Base-by-base conservation (phyloP, 2,797 vertebrate genomes). In the Leptodactylus fallax region DNA sequence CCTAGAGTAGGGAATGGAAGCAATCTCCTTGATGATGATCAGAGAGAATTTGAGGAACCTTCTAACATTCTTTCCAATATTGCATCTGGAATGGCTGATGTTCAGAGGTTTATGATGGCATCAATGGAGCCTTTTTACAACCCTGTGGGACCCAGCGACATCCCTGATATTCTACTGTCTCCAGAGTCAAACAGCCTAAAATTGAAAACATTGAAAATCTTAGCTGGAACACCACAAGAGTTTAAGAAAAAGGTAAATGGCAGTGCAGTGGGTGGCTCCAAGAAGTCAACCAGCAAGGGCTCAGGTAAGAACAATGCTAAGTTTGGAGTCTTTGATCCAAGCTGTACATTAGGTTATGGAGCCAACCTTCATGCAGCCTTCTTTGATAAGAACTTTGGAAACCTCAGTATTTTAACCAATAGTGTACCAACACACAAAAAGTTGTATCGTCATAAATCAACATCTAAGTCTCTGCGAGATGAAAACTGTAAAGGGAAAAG, bases 51-150 rank as follows among this genome's bases (percentile, higher is more conserved):
- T 58, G 98, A 99, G 93, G 98, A 99, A 86, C 98, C 98, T 87
- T 99, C 98, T 91, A 99, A 99, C 93, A 99, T 99, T 94, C 95
- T 99, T 92, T 99, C 98, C 90, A 99, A 99, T 95, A 99, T 99
- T 87, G 98, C 98, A 7, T 99, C 98, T 36, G 98, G 98, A 77
- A 99, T 99, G 98, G 98, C 98, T 0, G 98, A 99, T 72, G 98
- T 99, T 87, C 98, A 99, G 94, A 96, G 98, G 92, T 99, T 99
- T 89, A 99, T 99, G 98, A 99, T 99, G 98, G 98, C 98, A 90
- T 99, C 98, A 89, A 98, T 99, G 47, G 98, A 99, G 93, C 98
- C 98, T 71, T 93, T 99, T 90, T 99, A 98, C 97, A 96, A 97
- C 84, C 98, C 98, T 0, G 91, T 94, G 1, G 83, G 93, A 56